phyloP scores from a whole-genome alignment of 2,888 invertebrate genomes.

The Mayetiola destructor region DNA sequence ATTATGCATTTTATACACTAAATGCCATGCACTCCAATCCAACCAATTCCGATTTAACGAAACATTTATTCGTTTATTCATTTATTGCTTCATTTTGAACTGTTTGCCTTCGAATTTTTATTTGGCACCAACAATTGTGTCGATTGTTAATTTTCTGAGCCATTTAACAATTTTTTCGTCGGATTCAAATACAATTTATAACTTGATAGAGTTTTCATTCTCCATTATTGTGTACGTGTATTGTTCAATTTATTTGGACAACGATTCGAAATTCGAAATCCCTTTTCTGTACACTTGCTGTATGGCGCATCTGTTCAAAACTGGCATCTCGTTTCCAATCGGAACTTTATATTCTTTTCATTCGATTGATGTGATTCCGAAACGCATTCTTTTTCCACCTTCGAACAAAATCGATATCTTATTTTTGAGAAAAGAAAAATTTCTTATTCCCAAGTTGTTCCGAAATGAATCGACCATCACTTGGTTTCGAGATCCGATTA shows the following conservation, averaged over 20 bases:
- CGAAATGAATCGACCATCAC: no score
- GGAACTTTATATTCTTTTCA: not conserved
- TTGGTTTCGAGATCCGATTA: no score
- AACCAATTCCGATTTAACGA: not conserved
- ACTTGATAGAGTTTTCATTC: not conserved
- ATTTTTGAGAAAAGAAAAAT: no score
- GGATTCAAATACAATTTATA: no score
- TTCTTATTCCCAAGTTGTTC: no score
- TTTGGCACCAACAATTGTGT: conserved; percentile 9
- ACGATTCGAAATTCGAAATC: no score
- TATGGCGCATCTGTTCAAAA: not conserved
- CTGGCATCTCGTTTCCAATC: not conserved
- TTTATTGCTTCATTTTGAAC: not conserved
- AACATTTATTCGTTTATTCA: not conserved
- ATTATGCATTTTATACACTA: not conserved
- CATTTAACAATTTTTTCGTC: conserved; percentile 1
- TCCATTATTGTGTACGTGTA: conserved; percentile 2
- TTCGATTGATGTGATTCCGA: no score
- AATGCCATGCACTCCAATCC: not conserved
- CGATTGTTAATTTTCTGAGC: conserved; percentile 12
- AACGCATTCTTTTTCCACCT: no score
- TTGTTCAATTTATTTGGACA: no score
- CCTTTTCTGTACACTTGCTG: not conserved
- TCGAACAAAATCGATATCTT: not conserved
- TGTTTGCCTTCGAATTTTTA: not conserved